These are phyloP conservation scores for Ceryle rudis DNA, from an alignment of 2,797 vertebrate species.

Conservation along the genomic window DNA sequence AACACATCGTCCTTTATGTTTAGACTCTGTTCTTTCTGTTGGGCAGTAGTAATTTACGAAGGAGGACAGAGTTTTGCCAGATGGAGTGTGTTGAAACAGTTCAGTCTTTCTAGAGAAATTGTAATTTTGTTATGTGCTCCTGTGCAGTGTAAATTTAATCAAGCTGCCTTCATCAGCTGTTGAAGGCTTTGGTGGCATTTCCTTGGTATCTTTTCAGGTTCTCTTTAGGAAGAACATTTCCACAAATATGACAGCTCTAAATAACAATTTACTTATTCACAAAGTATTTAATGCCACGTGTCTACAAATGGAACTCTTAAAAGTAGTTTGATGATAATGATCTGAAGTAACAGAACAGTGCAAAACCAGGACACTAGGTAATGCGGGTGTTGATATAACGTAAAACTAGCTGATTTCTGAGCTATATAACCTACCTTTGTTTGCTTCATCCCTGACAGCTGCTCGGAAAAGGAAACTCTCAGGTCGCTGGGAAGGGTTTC, in stretches of 20 bases:
- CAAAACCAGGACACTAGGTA: neutral
- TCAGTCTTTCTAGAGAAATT: neutral
- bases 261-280: neutral
- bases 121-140: neutral
- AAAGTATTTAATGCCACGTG: neutral
- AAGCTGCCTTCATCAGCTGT: neutral
- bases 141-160: neutral
- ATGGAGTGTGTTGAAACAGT: neutral
- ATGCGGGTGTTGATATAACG: neutral
- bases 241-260: neutral
- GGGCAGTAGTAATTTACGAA: neutral
- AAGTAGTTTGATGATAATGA: neutral
- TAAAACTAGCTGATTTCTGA: neutral
- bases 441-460: slow-evolving; percentile 86
- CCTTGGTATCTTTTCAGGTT: neutral
- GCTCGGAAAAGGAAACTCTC: slow-evolving; percentile 94
- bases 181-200: neutral
- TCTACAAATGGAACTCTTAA: neutral
- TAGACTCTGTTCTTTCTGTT: neutral
- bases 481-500: slow-evolving; percentile 83
- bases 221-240: neutral
- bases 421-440: slow-evolving; percentile 83
- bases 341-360: neutral
- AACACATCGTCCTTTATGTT: neutral
- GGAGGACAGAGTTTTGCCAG: neutral